A percentile compares a stretch with the other conserved stretches of the same genome.
Evolutionary conservation across 1,140 invertebrate species (phyloP).

Genomic region (Aphelinus atriplicis): DNA sequence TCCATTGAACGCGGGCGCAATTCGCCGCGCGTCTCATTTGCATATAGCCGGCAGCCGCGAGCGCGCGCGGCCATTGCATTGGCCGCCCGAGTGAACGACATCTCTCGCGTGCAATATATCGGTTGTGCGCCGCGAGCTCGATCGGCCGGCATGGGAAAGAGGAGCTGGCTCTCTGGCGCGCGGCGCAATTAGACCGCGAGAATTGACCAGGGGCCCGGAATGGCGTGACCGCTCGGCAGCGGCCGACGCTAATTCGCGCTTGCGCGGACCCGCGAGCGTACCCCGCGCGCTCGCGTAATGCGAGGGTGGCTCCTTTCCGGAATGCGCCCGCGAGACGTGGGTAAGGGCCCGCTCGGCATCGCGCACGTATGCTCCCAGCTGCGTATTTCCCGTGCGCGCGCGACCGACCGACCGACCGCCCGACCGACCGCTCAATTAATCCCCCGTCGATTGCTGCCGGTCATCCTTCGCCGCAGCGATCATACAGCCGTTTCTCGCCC

Average conservation of each 20-base stretch:
- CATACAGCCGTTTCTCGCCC: background rate
- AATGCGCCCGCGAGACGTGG: background rate
- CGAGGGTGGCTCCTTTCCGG: conserved; percentile 30
- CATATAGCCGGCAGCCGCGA: background rate
- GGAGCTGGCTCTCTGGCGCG: background rate
- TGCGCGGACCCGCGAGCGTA: background rate
- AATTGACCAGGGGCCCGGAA: conserved; percentile 23
- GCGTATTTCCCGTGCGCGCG: conserved; percentile 29
- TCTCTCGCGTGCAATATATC: too few relatives aligned
- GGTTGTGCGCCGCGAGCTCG: background rate
- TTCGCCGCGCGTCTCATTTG: conserved; percentile 5
- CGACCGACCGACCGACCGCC: background rate
- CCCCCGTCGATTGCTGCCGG: background rate
- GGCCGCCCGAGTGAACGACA: too few relatives aligned
- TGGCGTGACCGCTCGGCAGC: conserved; percentile 33
- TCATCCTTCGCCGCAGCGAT: background rate
- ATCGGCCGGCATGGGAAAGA: background rate
- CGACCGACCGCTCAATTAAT: conserved; percentile 24
- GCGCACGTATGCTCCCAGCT: conserved; percentile 10
- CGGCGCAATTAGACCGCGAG: too few relatives aligned
- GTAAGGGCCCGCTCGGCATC: background rate
- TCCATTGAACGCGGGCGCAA: conserved; percentile 64
- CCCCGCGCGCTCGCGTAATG: conserved; percentile 28
- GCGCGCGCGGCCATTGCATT: too few relatives aligned
- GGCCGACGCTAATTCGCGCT: too few relatives aligned